Conservation (phyloP, 2,888 invertebrate genomes). For the Petrolisthes cinctipes region DNA sequence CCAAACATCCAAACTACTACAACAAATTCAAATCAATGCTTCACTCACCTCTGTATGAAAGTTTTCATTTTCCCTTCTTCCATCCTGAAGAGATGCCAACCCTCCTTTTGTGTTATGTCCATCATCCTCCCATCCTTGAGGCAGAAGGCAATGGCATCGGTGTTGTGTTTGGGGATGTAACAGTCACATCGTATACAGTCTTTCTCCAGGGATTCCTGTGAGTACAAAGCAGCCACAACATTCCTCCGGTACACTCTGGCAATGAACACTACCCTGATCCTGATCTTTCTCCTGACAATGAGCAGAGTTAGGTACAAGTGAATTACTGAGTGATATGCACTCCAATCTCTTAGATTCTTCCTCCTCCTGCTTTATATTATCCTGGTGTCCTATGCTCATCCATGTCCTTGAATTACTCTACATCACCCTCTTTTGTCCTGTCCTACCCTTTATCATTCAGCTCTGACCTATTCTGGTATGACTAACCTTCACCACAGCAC, state of each 20-base stretch:
- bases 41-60: neutral
- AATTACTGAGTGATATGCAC: too few species aligned
- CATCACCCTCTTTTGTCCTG: neutral
- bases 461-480: neutral
- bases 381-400: neutral
- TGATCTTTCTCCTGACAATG: too few species aligned
- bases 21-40: too few species aligned
- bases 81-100: neutral
- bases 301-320: too few species aligned
- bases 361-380: neutral
- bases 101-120: neutral
- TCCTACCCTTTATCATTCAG: neutral
- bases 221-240: neutral
- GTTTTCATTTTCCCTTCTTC: neutral
- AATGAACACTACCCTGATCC: too few species aligned
- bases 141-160: neutral
- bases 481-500: neutral
- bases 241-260: too few species aligned
- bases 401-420: neutral
- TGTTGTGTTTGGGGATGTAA: neutral
- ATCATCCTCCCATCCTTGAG: neutral
- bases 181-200: neutral
- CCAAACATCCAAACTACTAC: too few species aligned
- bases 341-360: neutral
- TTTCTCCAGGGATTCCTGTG: neutral